Evolutionary conservation across 2,888 invertebrate genomes (phyloP).

Genomic region (Mamestra brassicae): DNA sequence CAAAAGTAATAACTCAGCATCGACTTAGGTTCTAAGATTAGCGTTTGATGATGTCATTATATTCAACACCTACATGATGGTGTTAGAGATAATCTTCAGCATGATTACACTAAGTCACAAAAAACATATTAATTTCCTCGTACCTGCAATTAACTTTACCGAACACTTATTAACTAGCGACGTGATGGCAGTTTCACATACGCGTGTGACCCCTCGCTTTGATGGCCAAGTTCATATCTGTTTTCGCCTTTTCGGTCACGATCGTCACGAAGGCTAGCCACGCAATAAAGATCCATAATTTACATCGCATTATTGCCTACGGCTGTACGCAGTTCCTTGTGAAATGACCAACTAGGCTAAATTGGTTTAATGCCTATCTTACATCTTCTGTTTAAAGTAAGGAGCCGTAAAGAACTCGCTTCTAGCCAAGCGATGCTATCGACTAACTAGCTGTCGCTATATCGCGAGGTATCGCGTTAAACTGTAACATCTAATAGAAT

Average conservation of each 20-base stretch:
- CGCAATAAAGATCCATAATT: conserved; percentile 75
- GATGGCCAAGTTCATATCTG: conserved; percentile 69
- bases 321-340: conserved; percentile 58
- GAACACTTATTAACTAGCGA: conserved; percentile 17
- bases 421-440: conserved; percentile 82
- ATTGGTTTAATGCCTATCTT: conserved; percentile 83
- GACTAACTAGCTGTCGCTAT: conserved; percentile 82
- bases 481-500: conserved; percentile 70
- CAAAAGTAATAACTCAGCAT: not conserved
- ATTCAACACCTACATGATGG: conserved; percentile 15
- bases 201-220: conserved; percentile 36
- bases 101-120: conserved; percentile 26
- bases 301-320: conserved; percentile 62
- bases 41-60: conserved; percentile 17
- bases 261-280: conserved; percentile 77
- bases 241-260: conserved; percentile 79
- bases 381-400: conserved; percentile 81
- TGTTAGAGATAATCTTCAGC: conserved; percentile 15
- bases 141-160: conserved; percentile 40
- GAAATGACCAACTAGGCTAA: conserved; percentile 75
- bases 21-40: not conserved
- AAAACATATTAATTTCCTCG: conserved; percentile 50
- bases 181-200: conserved; percentile 50
- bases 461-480: conserved; percentile 74
- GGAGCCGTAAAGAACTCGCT: conserved; percentile 84